Conservation (phyloP, 2,797 vertebrate genomes). For the Ctenopoma multispine region DNA sequence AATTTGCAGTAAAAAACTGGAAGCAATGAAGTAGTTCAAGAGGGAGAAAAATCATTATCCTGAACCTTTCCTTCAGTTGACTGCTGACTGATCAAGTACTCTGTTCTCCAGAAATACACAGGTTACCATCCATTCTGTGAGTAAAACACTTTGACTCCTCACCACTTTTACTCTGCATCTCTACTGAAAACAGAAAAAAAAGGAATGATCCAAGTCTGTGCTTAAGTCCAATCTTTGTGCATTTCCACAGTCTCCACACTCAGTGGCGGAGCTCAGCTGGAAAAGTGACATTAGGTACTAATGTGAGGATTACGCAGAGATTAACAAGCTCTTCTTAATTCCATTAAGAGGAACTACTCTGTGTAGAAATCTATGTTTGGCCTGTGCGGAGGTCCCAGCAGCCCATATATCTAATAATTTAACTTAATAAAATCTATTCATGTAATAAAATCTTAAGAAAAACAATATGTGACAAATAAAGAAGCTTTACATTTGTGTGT, state of each 20-base stretch:
- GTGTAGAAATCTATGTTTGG: not conserved
- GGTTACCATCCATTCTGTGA: not conserved
- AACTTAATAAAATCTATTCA: too few species aligned
- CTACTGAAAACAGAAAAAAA: constrained; percentile 1
- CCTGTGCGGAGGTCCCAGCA: constrained; percentile 10
- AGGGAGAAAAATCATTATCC: too few species aligned
- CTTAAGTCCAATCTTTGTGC: constrained; percentile 12
- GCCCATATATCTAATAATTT: not conserved
- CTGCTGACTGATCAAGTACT: not conserved
- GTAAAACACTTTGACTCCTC: not conserved
- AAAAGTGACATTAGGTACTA: constrained; percentile 62
- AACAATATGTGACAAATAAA: not conserved
- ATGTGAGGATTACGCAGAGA: constrained; percentile 64
- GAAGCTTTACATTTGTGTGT: not conserved
- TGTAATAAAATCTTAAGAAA: too few species aligned
- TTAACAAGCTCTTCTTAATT: constrained; percentile 58
- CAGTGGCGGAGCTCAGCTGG: constrained; percentile 22
- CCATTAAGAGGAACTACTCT: constrained; percentile 47
- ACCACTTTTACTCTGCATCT: not conserved
- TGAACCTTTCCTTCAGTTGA: too few species aligned
- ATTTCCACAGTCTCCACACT: constrained; percentile 15
- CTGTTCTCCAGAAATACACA: not conserved
- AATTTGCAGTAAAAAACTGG: too few species aligned
- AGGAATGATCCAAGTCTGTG: not conserved
- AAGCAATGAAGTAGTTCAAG: too few species aligned